Evolutionary conservation across 2,113 vertebrate species (phyloP).

Genomic region (Elgaria multicarinata): DNA sequence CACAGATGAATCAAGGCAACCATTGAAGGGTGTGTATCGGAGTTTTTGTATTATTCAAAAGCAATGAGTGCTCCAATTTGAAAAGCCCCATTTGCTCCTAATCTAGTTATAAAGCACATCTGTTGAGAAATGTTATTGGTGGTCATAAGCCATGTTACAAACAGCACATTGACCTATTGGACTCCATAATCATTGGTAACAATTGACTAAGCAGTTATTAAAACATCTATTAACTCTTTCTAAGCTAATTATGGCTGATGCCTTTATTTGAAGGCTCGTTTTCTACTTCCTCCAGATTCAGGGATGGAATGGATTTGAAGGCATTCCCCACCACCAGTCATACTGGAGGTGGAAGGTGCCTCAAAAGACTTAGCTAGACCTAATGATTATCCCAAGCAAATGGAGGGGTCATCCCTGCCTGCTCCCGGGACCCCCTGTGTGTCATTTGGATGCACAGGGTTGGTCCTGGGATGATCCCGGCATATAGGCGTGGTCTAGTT

Average conservation of each 20-base stretch:
- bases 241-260: neutral
- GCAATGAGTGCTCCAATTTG: slow-evolving; percentile 9
- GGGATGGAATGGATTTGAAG: neutral
- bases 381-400: no score
- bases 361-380: no score
- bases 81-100: slow-evolving; percentile 28
- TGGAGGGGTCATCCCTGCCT: no score
- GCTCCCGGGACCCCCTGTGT: no score
- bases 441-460: no score
- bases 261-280: neutral
- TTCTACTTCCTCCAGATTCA: neutral
- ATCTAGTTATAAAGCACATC: slow-evolving; percentile 25
- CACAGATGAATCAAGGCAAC: neutral
- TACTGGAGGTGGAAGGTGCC: neutral
- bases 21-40: neutral
- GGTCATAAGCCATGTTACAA: slow-evolving; percentile 19
- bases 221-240: slow-evolving; percentile 12
- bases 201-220: slow-evolving; percentile 20
- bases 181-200: slow-evolving; percentile 20
- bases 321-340: no score
- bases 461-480: no score
- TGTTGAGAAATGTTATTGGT: slow-evolving; percentile 28
- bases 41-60: neutral
- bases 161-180: slow-evolving; percentile 24
- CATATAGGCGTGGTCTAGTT: no score